Evolutionary conservation across 1,140 invertebrate species (phyloP).

Genomic region (Trichonephila inaurata): DNA sequence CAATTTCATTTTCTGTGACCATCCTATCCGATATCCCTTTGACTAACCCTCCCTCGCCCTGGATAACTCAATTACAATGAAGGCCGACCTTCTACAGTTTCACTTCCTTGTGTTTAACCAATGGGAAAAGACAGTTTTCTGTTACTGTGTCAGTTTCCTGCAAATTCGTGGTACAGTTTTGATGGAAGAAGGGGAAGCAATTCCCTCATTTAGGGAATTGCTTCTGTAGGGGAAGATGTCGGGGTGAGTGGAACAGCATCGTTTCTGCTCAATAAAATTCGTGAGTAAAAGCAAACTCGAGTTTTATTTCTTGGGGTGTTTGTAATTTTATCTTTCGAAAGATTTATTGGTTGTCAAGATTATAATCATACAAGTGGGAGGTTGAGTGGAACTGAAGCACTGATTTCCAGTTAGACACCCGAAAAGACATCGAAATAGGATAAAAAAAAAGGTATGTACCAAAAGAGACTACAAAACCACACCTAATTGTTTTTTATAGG

Average conservation of each 20-base stretch:
- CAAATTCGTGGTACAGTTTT: slow-evolving; percentile 35
- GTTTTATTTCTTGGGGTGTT: slow-evolving; percentile 26
- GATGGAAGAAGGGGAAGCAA: slow-evolving; percentile 7
- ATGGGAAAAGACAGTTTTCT: slow-evolving; percentile 56
- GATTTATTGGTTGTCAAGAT: slow-evolving; percentile 37
- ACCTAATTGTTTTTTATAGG: neutral
- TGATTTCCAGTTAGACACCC: neutral
- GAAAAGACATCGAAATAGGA: neutral
- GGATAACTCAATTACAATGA: slow-evolving; percentile 1
- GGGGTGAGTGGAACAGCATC: neutral
- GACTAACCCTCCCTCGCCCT: neutral
- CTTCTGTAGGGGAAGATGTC: neutral
- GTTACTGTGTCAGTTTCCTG: slow-evolving; percentile 35
- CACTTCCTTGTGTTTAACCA: slow-evolving; percentile 51
- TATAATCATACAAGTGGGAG: no score
- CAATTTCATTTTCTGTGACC: slow-evolving; percentile 50
- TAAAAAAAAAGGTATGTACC: neutral
- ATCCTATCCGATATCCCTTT: slow-evolving; percentile 2
- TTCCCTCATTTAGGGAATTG: slow-evolving; percentile 59
- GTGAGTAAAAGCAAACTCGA: neutral
- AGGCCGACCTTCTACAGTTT: slow-evolving; percentile 7
- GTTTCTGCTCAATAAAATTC: slow-evolving; percentile 36
- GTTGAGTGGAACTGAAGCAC: slow-evolving; percentile 1
- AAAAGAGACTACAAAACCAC: neutral
- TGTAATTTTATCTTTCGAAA: slow-evolving; percentile 3